Base-by-base conservation (phyloP, 2,113 vertebrate species). In the Myodes glareolus region DNA sequence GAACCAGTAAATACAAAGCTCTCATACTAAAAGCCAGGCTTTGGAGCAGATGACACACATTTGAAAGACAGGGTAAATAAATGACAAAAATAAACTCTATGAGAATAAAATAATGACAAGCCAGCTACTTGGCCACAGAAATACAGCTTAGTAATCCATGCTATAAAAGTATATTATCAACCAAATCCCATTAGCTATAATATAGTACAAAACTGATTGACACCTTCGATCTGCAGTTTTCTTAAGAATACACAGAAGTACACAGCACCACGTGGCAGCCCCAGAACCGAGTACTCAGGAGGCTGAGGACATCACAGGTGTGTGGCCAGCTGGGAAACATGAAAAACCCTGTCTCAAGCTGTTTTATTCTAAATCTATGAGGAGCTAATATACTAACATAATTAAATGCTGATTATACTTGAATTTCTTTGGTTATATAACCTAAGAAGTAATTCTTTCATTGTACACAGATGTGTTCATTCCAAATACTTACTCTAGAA, bases 61-160 rank as follows among this genome's bases (percentile, higher is more conserved):
- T 96, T 91, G 81, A 86, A 90, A 89, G 5, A 87, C 4, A 58
- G 17, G 6, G 52, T 92, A 88, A 33, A 86, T 73, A 93, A 91
- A 50, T 47, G 33, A 93, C 9, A 42, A 78, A 80, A 94, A 77
- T 61, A 29, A 87, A 73, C 63, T 27, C 14, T 17, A 77, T 45
- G 19, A 96, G 7, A 78, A 97, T 31, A 96, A 95, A 97, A 45
- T 78, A 81, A 88, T 72, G 27, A 52, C 27, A 14, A 73, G 81
- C 2, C 76, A 47, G 10, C 33, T 81, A 88, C 36, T 14, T 89
- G 85, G 25, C 89, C 94, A 91, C 9, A 80, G 19, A 92, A 88
- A 94, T 67, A 27, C 45, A 92, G 72, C 45, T 92, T 87, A 92
- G 90, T 65, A 72, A 55, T 92, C 36, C 91, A 94, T 75, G 23